Percentiles rank a stretch among this genome's conserved stretches.
phyloP scores from a whole-genome alignment of 2,113 vertebrate species.

The Pampusana beccarii region DNA sequence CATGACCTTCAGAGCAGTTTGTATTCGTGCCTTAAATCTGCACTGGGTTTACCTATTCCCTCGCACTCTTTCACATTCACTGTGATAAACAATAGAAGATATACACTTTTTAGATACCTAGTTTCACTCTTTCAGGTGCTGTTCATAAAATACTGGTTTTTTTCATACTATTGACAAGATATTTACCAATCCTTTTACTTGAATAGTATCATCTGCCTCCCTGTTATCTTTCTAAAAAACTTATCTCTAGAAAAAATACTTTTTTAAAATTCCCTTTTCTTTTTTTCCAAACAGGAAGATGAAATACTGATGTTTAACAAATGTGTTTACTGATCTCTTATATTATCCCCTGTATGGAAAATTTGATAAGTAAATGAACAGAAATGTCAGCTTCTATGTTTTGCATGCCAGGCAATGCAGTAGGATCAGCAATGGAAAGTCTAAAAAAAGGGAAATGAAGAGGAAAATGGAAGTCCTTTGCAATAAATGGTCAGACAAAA shows the following conservation, averaged over 20 bases:
- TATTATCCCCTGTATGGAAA: not conserved
- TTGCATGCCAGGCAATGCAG: not conserved
- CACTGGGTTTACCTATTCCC: not conserved
- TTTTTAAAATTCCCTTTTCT: not conserved
- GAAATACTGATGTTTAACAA: conserved; percentile 28
- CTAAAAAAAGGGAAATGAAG: not conserved
- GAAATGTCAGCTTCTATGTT: not conserved
- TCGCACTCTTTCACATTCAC: not conserved
- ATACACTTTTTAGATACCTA: accelerated
- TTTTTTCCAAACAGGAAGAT: not conserved
- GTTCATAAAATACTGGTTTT: not conserved
- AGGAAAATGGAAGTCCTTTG: not conserved
- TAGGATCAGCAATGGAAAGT: not conserved
- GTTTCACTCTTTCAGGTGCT: not conserved
- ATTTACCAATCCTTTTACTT: not conserved
- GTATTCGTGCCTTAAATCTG: not conserved
- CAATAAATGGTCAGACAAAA: not conserved
- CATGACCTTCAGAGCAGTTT: not conserved
- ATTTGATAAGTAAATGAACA: not conserved
- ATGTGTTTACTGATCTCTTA: conserved; percentile 3
- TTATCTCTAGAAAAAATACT: not conserved
- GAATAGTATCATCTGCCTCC: not conserved
- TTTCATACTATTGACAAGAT: not conserved
- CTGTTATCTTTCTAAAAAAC: not conserved
- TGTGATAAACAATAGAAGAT: not conserved